Evolutionary conservation across 2,888 invertebrate genomes (phyloP).

Genomic region (Sinodicranocentrus sp.): DNA sequence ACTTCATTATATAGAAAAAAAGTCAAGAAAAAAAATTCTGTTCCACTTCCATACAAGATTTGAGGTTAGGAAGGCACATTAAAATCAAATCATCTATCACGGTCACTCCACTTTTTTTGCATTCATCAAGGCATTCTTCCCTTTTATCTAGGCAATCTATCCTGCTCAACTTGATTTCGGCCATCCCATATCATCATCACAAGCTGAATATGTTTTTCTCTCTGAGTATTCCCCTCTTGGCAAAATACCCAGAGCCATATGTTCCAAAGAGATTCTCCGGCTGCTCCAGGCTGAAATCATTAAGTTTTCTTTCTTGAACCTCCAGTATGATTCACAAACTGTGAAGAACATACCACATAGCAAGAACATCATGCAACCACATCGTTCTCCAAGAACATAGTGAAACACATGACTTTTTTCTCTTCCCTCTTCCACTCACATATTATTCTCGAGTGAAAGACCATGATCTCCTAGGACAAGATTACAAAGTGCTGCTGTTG

Average conservation of each 20-base stretch:
- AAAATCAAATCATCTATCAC: constrained; percentile 24
- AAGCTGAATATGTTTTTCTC: background rate
- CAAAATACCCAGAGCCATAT: constrained; percentile 22
- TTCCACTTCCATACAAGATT: background rate
- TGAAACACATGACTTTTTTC: constrained; percentile 2
- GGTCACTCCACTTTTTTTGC: constrained; percentile 20
- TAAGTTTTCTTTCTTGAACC: background rate
- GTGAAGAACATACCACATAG: constrained; percentile 3
- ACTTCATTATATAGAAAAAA: background rate
- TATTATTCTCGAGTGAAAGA: constrained; percentile 62
- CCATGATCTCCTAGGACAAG: constrained; percentile 65
- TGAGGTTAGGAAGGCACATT: background rate
- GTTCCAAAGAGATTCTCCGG: background rate
- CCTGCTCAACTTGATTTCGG: constrained; percentile 41
- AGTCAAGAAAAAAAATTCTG: background rate
- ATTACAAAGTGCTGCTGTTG: constrained; percentile 65
- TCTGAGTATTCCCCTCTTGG: constrained; percentile 15
- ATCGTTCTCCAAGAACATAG: background rate
- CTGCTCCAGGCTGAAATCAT: constrained; percentile 6
- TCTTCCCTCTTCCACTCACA: constrained; percentile 7
- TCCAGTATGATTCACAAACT: constrained; percentile 2
- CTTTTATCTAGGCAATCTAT: constrained; percentile 6
- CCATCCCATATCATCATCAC: constrained; percentile 49
- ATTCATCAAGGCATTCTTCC: constrained; percentile 25
- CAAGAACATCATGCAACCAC: constrained; percentile 9